Base-by-base conservation (phyloP, 1,140 invertebrate genomes). In the Aporrectodea caliginosa region DNA sequence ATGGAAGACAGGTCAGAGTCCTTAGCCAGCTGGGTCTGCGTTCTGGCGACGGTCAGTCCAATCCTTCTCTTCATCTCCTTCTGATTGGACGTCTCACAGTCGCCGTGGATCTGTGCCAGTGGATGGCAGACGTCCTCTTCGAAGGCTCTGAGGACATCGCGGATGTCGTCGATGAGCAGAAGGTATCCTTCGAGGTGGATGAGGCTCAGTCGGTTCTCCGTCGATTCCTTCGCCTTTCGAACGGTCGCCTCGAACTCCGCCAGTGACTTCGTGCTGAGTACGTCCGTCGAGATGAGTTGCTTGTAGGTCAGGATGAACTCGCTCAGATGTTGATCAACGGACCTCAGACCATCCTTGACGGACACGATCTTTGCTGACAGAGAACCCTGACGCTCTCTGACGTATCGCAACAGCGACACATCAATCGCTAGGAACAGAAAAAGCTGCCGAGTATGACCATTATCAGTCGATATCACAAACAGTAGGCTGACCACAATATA, bases 241-340 rank as follows among this genome's bases (percentile, higher is more conserved):
- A 77, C 75, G 73, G 69, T 81, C 16, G 79, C 83, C 34, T 81
- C 78, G 75, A 83, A 83, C 30, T 84, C 84, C 34, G 80, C 81
- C 35, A 83, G 73, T 30, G 80, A 81, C 35, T 82, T 80, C 1
- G 83, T 79, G 29, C 43, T 32, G 1, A 73, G 30, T 16, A 82
- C 69, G 71, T 76, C 70, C 31, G 78, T 75, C 16, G 84, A 83
- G 0, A 85, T 75, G 14, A 80, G 70, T 29, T 78, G 81, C 69
- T 83, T 84, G 27, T 83, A 77, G 1, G 72, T 78, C 33, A 82
- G 72, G 43, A 83, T 78, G 79, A 85, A 85, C 68, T 82, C 82
- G 16, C 80, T 79, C 2, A 84, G 80, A 30, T 80, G 79, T 69
- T 69, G 75, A 71, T 84, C 84, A 14, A 85, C 81, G 1, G 72